phyloP scores from a whole-genome alignment of 2,888 invertebrate species.

The Smittia aterrima region DNA sequence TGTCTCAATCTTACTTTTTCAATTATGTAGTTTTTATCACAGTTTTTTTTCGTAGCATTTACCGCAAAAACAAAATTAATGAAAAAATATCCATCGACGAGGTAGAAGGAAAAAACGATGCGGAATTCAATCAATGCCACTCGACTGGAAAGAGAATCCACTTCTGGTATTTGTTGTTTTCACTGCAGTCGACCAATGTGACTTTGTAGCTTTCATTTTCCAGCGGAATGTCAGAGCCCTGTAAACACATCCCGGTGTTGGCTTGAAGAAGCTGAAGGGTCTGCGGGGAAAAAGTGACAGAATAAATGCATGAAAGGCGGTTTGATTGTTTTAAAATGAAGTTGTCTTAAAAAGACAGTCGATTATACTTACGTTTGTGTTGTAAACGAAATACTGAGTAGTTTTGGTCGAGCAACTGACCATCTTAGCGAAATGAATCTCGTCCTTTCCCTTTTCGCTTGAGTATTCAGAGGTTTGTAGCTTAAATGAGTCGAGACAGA shows the following conservation, averaged over 20 bases:
- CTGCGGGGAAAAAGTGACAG: neutral
- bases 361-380: constrained; percentile 38
- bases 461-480: constrained; percentile 32
- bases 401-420: constrained; percentile 38
- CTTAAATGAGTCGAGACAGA: constrained; percentile 37
- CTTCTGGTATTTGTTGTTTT: constrained; percentile 41
- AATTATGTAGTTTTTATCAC: constrained; percentile 38
- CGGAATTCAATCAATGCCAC: constrained; percentile 38
- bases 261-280: constrained; percentile 38
- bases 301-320: neutral
- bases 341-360: neutral
- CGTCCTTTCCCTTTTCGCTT: constrained; percentile 19
- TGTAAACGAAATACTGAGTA: constrained; percentile 34
- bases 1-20: constrained; percentile 29
- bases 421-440: constrained; percentile 36
- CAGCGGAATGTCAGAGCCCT: constrained; percentile 32
- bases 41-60: constrained; percentile 15
- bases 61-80: constrained; percentile 29
- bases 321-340: constrained; percentile 1
- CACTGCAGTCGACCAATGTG: constrained; percentile 30
- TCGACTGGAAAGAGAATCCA: constrained; percentile 41
- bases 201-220: constrained; percentile 40
- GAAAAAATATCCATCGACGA: constrained; percentile 1
- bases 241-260: constrained; percentile 34
- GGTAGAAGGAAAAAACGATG: neutral